A percentile compares a stretch with the other conserved stretches of the same genome.
Conservation (phyloP, 2,113 vertebrate genomes). For the Halcyon malimbica region DNA sequence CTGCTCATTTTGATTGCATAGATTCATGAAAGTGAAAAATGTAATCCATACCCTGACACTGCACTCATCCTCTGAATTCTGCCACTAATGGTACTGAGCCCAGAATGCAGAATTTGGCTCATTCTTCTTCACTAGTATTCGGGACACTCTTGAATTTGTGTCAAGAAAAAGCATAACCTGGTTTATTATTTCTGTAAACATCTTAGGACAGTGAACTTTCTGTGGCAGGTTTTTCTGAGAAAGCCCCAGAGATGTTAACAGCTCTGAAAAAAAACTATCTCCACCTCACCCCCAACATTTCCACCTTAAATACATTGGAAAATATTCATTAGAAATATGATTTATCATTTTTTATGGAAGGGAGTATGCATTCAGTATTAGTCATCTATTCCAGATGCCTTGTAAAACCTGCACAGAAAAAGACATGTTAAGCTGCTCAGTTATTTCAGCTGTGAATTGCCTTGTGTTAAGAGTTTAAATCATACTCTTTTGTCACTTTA, state of each 20-base stretch:
- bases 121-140: neutral
- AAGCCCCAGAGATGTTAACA: neutral
- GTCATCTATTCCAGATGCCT: neutral
- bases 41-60: neutral
- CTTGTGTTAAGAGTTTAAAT: constrained; percentile 51
- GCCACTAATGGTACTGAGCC: fast-evolving
- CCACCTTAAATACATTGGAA: neutral
- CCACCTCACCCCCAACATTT: neutral
- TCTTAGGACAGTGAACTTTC: neutral
- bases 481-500: constrained; percentile 60
- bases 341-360: neutral
- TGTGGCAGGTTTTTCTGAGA: neutral
- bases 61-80: neutral
- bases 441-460: constrained; percentile 27
- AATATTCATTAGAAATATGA: neutral
- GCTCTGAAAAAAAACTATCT: neutral
- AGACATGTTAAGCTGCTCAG: neutral
- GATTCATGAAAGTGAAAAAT: neutral
- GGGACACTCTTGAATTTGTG: neutral
- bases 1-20: neutral
- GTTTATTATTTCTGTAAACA: neutral
- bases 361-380: neutral
- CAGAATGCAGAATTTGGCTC: neutral
- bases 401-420: neutral
- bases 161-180: neutral